A percentile compares a stretch with the other conserved stretches of the same genome.
Conservation (phyloP, 1,140 invertebrate species). For the Musca vetustissima region DNA sequence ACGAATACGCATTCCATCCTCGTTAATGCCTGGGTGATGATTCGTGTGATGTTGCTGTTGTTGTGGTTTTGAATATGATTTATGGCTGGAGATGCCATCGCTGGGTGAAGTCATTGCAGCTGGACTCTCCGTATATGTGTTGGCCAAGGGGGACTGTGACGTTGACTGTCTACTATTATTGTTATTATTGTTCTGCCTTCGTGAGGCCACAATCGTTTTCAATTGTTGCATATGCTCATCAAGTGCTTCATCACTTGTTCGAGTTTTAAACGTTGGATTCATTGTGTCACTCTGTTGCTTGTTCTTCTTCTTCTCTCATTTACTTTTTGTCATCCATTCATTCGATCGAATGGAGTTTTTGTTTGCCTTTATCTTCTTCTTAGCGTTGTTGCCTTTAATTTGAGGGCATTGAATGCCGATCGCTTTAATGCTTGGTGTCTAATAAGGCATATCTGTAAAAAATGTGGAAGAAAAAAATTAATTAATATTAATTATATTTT, state of each 20-base stretch:
- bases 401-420: too few species aligned
- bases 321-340: too few species aligned
- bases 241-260: constrained; percentile 44
- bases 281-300: constrained; percentile 25
- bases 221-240: constrained; percentile 36
- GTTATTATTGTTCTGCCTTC: constrained; percentile 3
- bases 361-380: too few species aligned
- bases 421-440: too few species aligned
- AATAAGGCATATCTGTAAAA: too few species aligned
- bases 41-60: constrained; percentile 41
- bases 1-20: constrained; percentile 39
- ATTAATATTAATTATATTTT: too few species aligned
- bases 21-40: constrained; percentile 30
- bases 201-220: neutral
- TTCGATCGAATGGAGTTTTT: too few species aligned
- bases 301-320: too few species aligned
- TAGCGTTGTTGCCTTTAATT: too few species aligned
- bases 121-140: neutral
- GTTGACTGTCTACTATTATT: too few species aligned
- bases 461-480: too few species aligned
- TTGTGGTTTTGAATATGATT: constrained; percentile 30
- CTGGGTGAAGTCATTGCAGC: constrained; percentile 20
- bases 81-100: constrained; percentile 24
- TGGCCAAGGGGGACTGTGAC: too few species aligned
- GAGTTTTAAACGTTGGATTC: constrained; percentile 38